Base-by-base conservation (phyloP, 2,797 vertebrate species). In the Cryptoblepharus egeriae region DNA sequence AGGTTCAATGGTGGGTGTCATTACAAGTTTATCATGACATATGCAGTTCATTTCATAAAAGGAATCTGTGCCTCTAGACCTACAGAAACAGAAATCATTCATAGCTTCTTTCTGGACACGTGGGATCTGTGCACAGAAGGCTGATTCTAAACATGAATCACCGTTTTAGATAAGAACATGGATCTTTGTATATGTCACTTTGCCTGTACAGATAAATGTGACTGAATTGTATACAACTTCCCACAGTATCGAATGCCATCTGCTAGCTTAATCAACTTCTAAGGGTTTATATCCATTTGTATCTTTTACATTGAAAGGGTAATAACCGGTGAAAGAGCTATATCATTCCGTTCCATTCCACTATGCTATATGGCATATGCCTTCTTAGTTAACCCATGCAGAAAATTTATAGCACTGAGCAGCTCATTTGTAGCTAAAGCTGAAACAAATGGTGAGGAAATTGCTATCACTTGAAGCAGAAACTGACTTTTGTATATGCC, bases 371-470 rank as follows among this genome's bases (percentile, higher is more conserved):
- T 92, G 67, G 73, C 74, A 94, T n/a, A 0, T 92, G 78, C 92
- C 84, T 93, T 94, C 82, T 64, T 75, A 83, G 90, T 93, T 90
- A 92, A 91, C 91, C 89, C 91, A 73, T 83, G 74, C 32, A 88
- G 90, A 89, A 93, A 95, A 94, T 93, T 90, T 93, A 92, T 88
- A 80, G 91, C 63, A 89, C 60, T 91, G 84, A 93, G 92, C 57
- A 92, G 85, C 78, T 93, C 90, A 91, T 94, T 93, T 95, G 84
- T 90, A 91, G 87, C 77, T 94, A 92, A 94, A 94, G 85, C 49
- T 87, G 86, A 93, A 93, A 92, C 91, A 93, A 93, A 85, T 92
- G 69, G 24, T 79, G 81, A 91, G 84, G 93, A 94, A 93, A 91
- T 86, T 92, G 28, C 83, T 91, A 68, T 91, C 87, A 84, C 85